Evolutionary conservation across 2,113 vertebrate species (phyloP).

Genomic region (Cavia aperea): DNA sequence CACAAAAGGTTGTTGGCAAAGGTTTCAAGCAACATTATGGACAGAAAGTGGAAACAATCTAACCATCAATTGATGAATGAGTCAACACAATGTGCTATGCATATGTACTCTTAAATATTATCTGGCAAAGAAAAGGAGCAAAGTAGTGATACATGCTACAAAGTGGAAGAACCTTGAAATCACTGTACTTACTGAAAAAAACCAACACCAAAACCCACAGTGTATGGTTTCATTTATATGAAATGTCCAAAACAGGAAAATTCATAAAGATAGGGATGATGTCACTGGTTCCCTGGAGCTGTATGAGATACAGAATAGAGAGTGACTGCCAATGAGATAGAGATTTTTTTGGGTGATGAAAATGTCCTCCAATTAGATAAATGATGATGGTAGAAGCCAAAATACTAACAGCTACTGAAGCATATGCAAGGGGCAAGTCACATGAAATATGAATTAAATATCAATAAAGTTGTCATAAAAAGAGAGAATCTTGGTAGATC

Average conservation of each 20-base stretch:
- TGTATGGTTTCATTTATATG: not conserved
- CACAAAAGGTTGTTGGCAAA: not conserved
- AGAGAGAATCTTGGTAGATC: not conserved
- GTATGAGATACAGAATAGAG: no score
- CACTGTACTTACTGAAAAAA: not conserved
- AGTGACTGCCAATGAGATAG: not conserved
- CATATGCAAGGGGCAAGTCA: not conserved
- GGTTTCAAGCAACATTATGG: not conserved
- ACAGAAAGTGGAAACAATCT: not conserved
- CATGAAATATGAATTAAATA: not conserved
- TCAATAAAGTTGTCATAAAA: not conserved
- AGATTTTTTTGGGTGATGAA: not conserved
- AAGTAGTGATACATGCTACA: not conserved
- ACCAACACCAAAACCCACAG: not conserved
- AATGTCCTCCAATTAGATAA: not conserved
- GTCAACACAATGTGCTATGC: no score
- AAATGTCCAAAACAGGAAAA: not conserved
- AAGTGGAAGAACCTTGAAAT: not conserved
- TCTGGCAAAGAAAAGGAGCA: not conserved
- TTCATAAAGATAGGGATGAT: not conserved
- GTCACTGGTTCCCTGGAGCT: not conserved
- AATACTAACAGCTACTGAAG: not conserved
- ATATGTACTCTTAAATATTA: not conserved
- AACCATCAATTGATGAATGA: not conserved
- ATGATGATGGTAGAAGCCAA: not conserved